Evolutionary conservation across 2,797 vertebrate genomes (phyloP).

Genomic region (Thunnus albacares): DNA sequence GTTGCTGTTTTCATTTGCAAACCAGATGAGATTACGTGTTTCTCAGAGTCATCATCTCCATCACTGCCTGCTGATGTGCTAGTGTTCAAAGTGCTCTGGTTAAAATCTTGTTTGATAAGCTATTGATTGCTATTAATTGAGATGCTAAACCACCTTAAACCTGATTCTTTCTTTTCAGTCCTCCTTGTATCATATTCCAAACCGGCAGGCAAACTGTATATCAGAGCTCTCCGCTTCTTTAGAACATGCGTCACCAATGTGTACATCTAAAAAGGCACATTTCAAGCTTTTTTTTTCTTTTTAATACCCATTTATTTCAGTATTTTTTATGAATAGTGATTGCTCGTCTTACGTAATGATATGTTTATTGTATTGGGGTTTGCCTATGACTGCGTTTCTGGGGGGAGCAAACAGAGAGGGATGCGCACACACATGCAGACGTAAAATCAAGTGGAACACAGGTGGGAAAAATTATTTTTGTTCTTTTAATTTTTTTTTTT

Average conservation of each 20-base stretch:
- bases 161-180: neutral
- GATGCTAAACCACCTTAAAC: slow-evolving; percentile 33
- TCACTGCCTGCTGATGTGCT: slow-evolving; percentile 45
- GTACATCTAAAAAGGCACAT: slow-evolving; percentile 59
- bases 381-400: slow-evolving; percentile 47
- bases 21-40: slow-evolving; percentile 44
- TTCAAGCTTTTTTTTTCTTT: slow-evolving; percentile 56
- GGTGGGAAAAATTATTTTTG: slow-evolving; percentile 21
- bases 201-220: slow-evolving; percentile 59
- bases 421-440: slow-evolving; percentile 41
- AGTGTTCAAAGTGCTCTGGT: slow-evolving; percentile 47
- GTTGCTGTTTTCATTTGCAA: slow-evolving; percentile 59
- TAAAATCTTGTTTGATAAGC: slow-evolving; percentile 43
- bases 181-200: slow-evolving; percentile 60
- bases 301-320: slow-evolving; percentile 52
- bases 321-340: slow-evolving; percentile 67
- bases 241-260: slow-evolving; percentile 58
- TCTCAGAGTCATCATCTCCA: slow-evolving; percentile 41
- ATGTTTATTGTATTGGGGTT: slow-evolving; percentile 59
- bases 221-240: slow-evolving; percentile 60
- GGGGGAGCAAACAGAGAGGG: slow-evolving; percentile 33
- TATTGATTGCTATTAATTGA: slow-evolving; percentile 45
- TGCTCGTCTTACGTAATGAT: slow-evolving; percentile 64
- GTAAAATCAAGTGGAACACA: slow-evolving; percentile 39
- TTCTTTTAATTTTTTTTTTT: slow-evolving; percentile 22